These are phyloP conservation scores for Odontamblyopus rebecca DNA, from an alignment of 2,797 vertebrate species.

Conservation along the genomic window DNA sequence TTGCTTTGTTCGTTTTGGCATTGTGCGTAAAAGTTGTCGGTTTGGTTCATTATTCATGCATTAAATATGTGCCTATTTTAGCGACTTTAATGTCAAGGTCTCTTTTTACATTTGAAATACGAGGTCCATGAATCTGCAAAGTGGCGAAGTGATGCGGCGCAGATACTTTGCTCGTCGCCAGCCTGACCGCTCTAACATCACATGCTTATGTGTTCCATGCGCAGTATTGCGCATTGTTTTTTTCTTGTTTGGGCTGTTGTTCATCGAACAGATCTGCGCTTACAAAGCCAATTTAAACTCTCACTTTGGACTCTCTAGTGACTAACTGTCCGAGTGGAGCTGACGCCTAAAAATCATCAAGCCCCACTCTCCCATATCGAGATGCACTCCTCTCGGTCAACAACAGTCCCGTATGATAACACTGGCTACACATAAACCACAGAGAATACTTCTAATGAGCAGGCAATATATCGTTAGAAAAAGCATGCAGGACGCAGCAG, in stretches of 20 bases:
- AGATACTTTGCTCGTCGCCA: neutral
- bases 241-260: neutral
- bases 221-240: neutral
- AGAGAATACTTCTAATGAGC: conserved; percentile 26
- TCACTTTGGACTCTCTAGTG: conserved; percentile 66
- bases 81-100: neutral
- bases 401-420: conserved; percentile 2
- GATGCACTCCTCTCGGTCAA: conserved; percentile 8
- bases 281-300: conserved; percentile 64
- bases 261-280: conserved; percentile 36
- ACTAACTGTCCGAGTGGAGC: conserved; percentile 64
- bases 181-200: neutral
- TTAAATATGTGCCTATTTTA: neutral
- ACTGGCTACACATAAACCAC: conserved; percentile 6
- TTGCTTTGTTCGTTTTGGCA: neutral
- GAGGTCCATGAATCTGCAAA: neutral
- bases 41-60: neutral
- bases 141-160: neutral
- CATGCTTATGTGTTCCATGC: neutral
- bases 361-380: conserved; percentile 19
- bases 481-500: conserved; percentile 59
- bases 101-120: neutral
- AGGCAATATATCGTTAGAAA: conserved; percentile 55
- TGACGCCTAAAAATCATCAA: conserved; percentile 53
- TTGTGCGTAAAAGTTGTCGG: neutral